These are phyloP conservation scores for Amblyraja radiata DNA, from an alignment of 2,797 vertebrate species.

Conservation along the genomic window DNA sequence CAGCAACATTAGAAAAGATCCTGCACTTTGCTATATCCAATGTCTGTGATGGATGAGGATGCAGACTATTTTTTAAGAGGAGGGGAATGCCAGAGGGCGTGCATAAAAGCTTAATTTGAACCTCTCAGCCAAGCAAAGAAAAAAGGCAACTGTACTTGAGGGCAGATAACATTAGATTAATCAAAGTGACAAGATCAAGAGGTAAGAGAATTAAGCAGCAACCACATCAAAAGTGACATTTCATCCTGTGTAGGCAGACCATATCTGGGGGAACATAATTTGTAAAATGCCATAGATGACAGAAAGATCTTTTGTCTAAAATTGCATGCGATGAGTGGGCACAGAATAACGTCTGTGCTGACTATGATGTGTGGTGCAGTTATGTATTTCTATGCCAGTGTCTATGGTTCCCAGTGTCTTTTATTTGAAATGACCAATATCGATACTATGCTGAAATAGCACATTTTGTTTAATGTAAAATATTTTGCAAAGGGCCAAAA, in stretches of 20 bases:
- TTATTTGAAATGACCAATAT: not conserved
- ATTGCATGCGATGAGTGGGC: not conserved
- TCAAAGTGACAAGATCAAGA: slow-evolving; percentile 30
- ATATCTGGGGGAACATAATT: not conserved
- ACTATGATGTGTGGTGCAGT: not conserved
- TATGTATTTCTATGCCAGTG: not conserved
- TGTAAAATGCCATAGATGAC: slow-evolving; percentile 6
- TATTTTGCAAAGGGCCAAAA: not conserved
- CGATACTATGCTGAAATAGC: not conserved
- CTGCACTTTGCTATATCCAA: not conserved
- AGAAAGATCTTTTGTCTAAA: slow-evolving; percentile 23
- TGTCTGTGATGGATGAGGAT: not conserved
- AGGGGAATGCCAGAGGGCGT: not conserved
- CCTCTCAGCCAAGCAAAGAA: not conserved
- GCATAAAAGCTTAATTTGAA: slow-evolving; percentile 20
- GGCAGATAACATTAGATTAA: not conserved
- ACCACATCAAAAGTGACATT: slow-evolving; percentile 32
- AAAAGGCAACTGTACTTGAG: slow-evolving; percentile 20
- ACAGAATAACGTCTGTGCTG: not conserved
- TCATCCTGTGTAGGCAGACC: slow-evolving; percentile 23
- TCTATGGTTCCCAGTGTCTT: not conserved
- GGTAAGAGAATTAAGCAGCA: slow-evolving; percentile 18
- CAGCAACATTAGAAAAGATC: not conserved
- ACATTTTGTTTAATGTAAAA: not conserved
- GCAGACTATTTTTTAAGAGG: not conserved